These are phyloP conservation scores for Schizopygopsis malacanthus DNA, from an alignment of 2,797 vertebrate genomes.

Conservation along the genomic window DNA sequence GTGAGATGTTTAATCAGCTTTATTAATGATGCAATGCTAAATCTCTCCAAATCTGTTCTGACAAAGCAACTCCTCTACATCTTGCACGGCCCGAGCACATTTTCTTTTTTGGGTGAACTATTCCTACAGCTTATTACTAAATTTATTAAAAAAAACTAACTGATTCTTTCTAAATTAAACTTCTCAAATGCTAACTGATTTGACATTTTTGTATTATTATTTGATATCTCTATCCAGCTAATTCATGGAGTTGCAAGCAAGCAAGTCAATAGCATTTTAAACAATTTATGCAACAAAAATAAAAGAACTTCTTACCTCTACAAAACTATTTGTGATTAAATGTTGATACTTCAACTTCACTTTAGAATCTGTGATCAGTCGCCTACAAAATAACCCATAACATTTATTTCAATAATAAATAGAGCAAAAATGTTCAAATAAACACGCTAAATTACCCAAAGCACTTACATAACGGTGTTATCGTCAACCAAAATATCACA, in stretches of 20 bases:
- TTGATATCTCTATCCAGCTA: background rate
- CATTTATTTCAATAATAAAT: background rate
- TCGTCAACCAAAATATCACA: constrained; percentile 99
- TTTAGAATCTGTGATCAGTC: constrained; percentile 99
- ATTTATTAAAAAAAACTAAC: background rate
- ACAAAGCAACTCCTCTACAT: background rate
- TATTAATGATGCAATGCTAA: background rate
- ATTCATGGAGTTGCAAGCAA: background rate
- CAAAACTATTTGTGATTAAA: constrained; percentile 99
- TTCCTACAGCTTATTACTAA: background rate
- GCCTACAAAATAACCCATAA: constrained; percentile 77
- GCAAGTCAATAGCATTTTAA: background rate
- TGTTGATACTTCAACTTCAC: constrained; percentile 99
- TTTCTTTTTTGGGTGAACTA: background rate
- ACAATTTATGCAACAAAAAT: background rate
- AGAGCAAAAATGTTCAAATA: background rate
- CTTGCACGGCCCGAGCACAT: background rate
- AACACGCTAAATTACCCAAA: background rate
- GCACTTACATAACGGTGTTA: constrained; percentile 99
- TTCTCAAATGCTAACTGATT: background rate
- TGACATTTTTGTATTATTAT: background rate
- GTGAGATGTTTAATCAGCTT: background rate
- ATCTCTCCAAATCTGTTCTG: background rate
- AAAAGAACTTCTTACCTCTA: constrained; percentile 89
- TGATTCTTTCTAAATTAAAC: background rate